A percentile compares a stretch with the other conserved stretches of the same genome.
Evolutionary conservation across 1,140 invertebrate species (phyloP).

Genomic region (Macrobrachium rosenbergii): DNA sequence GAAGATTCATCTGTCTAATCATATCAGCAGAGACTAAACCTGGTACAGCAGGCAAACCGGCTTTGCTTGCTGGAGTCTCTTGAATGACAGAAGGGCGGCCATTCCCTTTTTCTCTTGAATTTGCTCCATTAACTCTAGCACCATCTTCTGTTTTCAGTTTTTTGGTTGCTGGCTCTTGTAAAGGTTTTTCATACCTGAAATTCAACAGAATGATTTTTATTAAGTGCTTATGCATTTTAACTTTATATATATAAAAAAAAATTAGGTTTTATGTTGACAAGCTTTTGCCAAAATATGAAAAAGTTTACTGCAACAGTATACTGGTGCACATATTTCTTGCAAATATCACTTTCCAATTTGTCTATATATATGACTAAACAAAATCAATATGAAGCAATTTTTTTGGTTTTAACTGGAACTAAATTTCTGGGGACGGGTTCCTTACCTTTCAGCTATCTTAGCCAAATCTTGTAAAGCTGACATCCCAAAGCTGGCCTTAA

Average conservation of each 20-base stretch:
- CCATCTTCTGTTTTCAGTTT: slow-evolving; percentile 62
- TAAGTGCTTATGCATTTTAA: no score
- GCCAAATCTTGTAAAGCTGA: slow-evolving; percentile 61
- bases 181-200: slow-evolving; percentile 53
- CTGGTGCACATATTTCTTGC: no score
- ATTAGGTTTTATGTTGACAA: no score
- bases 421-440: not conserved
- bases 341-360: no score
- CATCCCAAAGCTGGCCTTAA: slow-evolving; percentile 56
- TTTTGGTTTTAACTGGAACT: not conserved
- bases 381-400: not conserved
- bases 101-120: slow-evolving; percentile 47
- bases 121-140: slow-evolving; percentile 61
- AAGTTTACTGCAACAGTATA: no score
- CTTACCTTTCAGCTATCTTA: slow-evolving; percentile 53
- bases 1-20: slow-evolving; percentile 61
- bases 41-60: slow-evolving; percentile 58
- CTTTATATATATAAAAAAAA: no score
- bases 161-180: slow-evolving; percentile 62
- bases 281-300: no score
- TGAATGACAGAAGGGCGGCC: slow-evolving; percentile 50
- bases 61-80: slow-evolving; percentile 48
- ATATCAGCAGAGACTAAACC: slow-evolving; percentile 64
- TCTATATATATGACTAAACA: no score
- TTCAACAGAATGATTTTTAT: slow-evolving; percentile 10